phyloP scores from a whole-genome alignment of 1,140 invertebrate species.

The Spodoptera litura region DNA sequence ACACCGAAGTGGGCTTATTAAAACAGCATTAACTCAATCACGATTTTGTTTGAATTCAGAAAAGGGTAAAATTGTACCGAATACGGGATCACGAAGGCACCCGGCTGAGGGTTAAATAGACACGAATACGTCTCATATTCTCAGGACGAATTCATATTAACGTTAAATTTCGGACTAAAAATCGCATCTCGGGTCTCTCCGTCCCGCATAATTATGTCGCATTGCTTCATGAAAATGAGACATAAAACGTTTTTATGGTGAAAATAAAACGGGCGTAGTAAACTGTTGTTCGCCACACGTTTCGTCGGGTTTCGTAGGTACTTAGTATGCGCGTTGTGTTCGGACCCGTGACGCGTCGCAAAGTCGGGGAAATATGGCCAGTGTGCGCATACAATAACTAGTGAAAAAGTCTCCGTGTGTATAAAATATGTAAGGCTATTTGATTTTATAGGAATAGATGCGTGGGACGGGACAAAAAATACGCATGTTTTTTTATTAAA shows the following conservation, averaged over 20 bases:
- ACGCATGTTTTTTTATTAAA: neutral
- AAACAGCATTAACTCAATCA: constrained; percentile 30
- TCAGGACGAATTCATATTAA: constrained; percentile 67
- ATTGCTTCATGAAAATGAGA: constrained; percentile 77
- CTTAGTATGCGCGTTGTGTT: constrained; percentile 34
- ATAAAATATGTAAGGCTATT: constrained; percentile 34
- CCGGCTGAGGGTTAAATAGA: neutral
- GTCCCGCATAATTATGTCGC: constrained; percentile 71
- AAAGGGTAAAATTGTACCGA: neutral
- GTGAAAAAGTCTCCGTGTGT: constrained; percentile 33
- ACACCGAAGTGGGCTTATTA: constrained; percentile 15
- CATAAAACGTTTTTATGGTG: constrained; percentile 65
- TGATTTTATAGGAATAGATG: constrained; percentile 35
- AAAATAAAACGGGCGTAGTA: constrained; percentile 58
- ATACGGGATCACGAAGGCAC: neutral
- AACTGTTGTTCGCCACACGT: constrained; percentile 44
- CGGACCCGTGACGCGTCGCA: constrained; percentile 20
- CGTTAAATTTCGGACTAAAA: constrained; percentile 76
- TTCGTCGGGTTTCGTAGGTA: constrained; percentile 9
- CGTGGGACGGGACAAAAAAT: neutral
- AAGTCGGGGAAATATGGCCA: constrained; percentile 40
- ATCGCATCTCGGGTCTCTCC: constrained; percentile 64
- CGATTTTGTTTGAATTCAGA: constrained; percentile 19
- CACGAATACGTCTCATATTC: constrained; percentile 65
- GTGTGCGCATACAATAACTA: constrained; percentile 40